Evolutionary conservation across 2,888 invertebrate species (phyloP), one percentile per base, ranked within the genome.

Genomic region (Bembecia ichneumoniformis): DNA sequence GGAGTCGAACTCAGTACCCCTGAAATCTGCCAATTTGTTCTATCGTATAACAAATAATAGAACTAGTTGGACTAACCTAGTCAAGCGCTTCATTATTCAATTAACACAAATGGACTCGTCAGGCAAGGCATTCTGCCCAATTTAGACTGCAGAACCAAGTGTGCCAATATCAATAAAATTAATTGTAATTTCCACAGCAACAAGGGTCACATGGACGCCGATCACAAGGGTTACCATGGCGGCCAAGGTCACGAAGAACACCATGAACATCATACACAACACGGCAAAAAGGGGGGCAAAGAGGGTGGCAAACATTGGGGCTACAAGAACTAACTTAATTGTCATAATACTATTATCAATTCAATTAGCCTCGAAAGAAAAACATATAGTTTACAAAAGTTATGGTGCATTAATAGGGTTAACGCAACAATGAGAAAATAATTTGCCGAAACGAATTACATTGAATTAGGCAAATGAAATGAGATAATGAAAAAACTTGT

Each of bases 151-250:
- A n/a, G 16, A 34, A 20, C 7, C 1, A 7, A 20, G 20, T 20
- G 7, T 7, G 20, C 7, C n/a, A 7, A 13, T 40, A 40, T 14
- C n/a, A 13, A 40, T 14, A 13, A 40, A 40, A 15, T 14, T 9
- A 28, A 16, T 35, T 28, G 17, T 46, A 0, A n/a, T 13, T 2
- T 55, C 52, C 82, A 82, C 71, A 87, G 89, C 54, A 89, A 91
- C 61, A 91, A 92, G 64, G 92, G 92, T 0, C 90, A 91, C 60
- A 73, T 90, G 52, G 90, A 91, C 55, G 89, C 90, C 11, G 91
- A 91, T 55, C 91, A 92, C 68, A 89, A 90, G 56, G 91, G 91
- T 0, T 81, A 90, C 74, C 88, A 90, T 50, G 89, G 88, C 2
- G 88, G 89, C 47, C 79, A 89, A 14, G 92, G 92, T 0, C 89